Conservation (phyloP, 37 sponge, comb jelly and placozoan genomes). For the Spongilla lacustris region DNA sequence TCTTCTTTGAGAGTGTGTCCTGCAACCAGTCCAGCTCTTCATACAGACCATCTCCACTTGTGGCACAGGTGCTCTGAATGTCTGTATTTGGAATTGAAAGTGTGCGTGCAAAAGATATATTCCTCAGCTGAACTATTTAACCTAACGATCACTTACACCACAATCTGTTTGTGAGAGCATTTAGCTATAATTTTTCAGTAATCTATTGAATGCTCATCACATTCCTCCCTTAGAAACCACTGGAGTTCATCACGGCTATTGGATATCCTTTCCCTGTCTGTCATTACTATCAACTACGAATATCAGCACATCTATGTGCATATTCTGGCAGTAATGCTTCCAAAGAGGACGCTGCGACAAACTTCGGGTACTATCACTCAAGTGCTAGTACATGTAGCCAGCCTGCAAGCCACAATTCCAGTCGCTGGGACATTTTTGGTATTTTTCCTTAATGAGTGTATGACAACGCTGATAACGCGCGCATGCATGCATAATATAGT, state of each 20-base stretch:
- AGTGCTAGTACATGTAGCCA: too few relatives aligned
- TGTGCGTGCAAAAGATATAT: neutral
- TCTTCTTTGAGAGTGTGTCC: conserved; percentile 25
- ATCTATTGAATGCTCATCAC: conserved; percentile 69
- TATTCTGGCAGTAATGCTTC: conserved; percentile 80
- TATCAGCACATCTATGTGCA: conserved; percentile 70
- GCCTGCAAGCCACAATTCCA: too few relatives aligned
- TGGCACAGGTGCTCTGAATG: conserved; percentile 79
- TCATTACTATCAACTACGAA: conserved; percentile 94
- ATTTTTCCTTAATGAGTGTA: too few relatives aligned
- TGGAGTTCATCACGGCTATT: conserved; percentile 65
- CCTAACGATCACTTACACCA: conserved; percentile 69
- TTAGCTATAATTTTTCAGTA: conserved; percentile 60
- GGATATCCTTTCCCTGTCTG: conserved; percentile 69
- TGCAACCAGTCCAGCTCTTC: conserved; percentile 80
- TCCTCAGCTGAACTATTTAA: neutral
- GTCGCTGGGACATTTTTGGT: too few relatives aligned
- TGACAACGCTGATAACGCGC: too few relatives aligned
- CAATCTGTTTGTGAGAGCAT: conserved; percentile 39
- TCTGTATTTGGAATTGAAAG: conserved; percentile 47
- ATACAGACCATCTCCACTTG: conserved; percentile 81
- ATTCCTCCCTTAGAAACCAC: conserved; percentile 63
- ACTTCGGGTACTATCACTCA: conserved; percentile 71
- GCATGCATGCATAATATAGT: too few relatives aligned
- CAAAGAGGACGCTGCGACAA: conserved; percentile 78